phyloP scores from a whole-genome alignment of 1,140 invertebrate genomes.

The Papilio machaon region DNA sequence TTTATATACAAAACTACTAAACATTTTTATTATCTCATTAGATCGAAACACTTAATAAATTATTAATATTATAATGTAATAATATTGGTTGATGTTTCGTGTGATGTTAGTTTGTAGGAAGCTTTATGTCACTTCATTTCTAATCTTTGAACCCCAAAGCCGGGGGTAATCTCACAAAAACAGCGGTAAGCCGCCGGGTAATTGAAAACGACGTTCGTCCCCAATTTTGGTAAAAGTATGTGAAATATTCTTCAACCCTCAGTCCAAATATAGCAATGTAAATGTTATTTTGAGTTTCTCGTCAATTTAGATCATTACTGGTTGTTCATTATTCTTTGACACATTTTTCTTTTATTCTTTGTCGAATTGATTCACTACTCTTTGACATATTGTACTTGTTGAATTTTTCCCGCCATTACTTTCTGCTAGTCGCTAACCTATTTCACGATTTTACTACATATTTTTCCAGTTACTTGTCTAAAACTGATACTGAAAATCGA shows the following conservation, averaged over 20 bases:
- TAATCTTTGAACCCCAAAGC: constrained; percentile 2
- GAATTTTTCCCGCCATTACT: too few species aligned
- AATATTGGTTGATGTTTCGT: background rate
- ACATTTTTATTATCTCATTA: too few species aligned
- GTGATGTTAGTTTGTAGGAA: background rate
- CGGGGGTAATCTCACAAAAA: constrained; percentile 16
- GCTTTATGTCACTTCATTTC: constrained; percentile 7
- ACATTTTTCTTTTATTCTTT: background rate
- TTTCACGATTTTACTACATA: too few species aligned
- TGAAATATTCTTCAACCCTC: background rate
- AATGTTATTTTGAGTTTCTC: background rate
- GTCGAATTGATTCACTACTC: background rate
- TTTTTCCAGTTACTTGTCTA: too few species aligned
- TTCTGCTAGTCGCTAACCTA: too few species aligned
- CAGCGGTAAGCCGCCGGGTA: constrained; percentile 18
- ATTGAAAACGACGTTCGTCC: constrained; percentile 5
- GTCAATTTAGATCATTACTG: background rate
- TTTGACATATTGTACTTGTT: background rate
- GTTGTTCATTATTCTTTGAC: background rate
- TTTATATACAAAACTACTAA: too few species aligned
- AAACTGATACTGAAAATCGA: too few species aligned
- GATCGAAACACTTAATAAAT: too few species aligned
- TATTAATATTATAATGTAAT: too few species aligned
- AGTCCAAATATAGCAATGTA: constrained; percentile 15
- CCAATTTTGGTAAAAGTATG: constrained; percentile 9